These are phyloP conservation scores for Arothron firmamentum DNA, from an alignment of 2,113 vertebrate genomes.

Conservation along the genomic window DNA sequence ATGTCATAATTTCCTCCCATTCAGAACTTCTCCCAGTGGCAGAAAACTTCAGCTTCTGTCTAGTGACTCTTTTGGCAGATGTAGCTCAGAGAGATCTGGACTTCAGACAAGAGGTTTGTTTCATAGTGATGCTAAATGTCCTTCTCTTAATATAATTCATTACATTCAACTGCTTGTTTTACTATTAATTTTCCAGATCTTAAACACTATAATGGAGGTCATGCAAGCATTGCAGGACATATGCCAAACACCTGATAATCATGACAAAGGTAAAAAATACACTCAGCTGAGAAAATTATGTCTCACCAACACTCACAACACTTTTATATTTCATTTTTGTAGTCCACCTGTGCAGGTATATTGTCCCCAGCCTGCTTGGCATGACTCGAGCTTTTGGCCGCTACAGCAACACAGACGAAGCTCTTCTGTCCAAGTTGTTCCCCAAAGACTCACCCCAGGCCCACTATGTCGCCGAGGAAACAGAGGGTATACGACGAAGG, in stretches of 20 bases:
- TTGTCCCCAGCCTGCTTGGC: slow-evolving; percentile 86
- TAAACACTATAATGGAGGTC: slow-evolving; percentile 85
- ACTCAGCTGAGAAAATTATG: not conserved
- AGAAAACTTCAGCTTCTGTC: slow-evolving; percentile 95
- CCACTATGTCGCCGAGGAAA: slow-evolving; percentile 78
- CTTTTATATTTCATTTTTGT: slow-evolving; percentile 7
- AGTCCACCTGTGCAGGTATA: slow-evolving; percentile 91
- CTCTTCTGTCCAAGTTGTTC: slow-evolving; percentile 90
- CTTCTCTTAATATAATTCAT: not conserved
- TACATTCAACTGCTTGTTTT: slow-evolving; percentile 8
- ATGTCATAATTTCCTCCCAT: slow-evolving; percentile 16
- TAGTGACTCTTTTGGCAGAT: slow-evolving; percentile 88
- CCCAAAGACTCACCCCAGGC: slow-evolving; percentile 79
- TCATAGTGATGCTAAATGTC: not conserved
- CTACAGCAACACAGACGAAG: slow-evolving; percentile 86
- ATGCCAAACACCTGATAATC: slow-evolving; percentile 87
- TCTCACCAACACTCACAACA: not conserved
- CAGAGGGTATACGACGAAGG: slow-evolving; percentile 84
- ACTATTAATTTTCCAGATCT: slow-evolving; percentile 73
- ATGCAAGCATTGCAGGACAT: slow-evolving; percentile 86
- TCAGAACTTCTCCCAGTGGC: slow-evolving; percentile 86
- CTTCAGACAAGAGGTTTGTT: slow-evolving; percentile 60
- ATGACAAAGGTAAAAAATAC: slow-evolving; percentile 84
- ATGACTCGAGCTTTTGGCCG: slow-evolving; percentile 91
- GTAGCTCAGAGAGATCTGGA: slow-evolving; percentile 80